Conservation (phyloP, 1,140 invertebrate genomes). For the Trichonephila inaurata region DNA sequence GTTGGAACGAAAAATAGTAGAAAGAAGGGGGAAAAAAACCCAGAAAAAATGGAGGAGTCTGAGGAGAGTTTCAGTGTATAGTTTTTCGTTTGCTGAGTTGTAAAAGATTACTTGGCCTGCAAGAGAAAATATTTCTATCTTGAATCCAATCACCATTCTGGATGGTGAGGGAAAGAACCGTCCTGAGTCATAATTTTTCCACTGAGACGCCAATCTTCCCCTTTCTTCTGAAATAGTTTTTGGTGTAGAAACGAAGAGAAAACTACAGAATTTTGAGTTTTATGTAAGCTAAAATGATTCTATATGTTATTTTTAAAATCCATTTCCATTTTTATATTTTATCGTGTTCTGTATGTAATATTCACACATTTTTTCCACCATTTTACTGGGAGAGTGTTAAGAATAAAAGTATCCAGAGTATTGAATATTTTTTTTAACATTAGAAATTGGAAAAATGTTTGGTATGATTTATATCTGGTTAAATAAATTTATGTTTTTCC, state of each 20-base stretch:
- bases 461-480: too few species aligned
- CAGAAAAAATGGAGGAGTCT: not conserved
- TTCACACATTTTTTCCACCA: too few species aligned
- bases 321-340: too few species aligned
- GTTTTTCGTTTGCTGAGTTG: not conserved
- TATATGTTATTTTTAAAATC: too few species aligned
- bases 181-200: slow-evolving; percentile 10
- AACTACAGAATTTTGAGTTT: too few species aligned
- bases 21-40: not conserved
- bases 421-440: too few species aligned
- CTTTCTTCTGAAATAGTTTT: not conserved
- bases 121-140: not conserved
- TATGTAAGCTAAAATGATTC: too few species aligned
- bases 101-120: slow-evolving; percentile 6
- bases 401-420: too few species aligned
- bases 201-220: not conserved
- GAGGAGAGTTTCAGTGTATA: slow-evolving; percentile 11
- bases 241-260: not conserved
- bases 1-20: not conserved
- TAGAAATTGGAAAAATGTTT: too few species aligned
- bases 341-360: too few species aligned
- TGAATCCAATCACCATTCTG: slow-evolving; percentile 18
- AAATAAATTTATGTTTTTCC: too few species aligned
- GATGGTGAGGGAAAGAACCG: not conserved
- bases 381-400: too few species aligned